A percentile compares a stretch with the other conserved stretches of the same genome.
phyloP scores from a whole-genome alignment of 37 sponge, comb jelly and placozoan species.

The Eunapius fragilis region DNA sequence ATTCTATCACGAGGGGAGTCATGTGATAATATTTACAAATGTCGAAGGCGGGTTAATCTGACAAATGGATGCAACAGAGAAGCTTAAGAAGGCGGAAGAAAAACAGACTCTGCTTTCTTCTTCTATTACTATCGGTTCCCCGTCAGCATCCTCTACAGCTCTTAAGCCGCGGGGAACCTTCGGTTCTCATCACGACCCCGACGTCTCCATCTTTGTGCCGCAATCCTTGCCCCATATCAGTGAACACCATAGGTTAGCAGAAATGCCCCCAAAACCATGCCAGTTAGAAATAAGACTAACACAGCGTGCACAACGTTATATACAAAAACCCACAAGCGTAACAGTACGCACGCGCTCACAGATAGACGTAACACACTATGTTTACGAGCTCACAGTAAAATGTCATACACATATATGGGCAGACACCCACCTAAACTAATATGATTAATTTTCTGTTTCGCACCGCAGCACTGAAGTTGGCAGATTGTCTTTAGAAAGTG shows the following conservation, averaged over 20 bases:
- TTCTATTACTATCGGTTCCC: slow-evolving; percentile 39
- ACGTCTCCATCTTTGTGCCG: neutral
- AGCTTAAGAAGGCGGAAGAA: neutral
- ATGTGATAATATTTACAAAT: slow-evolving; percentile 8
- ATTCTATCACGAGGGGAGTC: slow-evolving; percentile 2
- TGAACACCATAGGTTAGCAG: slow-evolving; percentile 3
- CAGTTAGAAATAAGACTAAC: neutral
- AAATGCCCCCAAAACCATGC: neutral
- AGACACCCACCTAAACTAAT: neutral
- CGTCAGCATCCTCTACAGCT: slow-evolving; percentile 52
- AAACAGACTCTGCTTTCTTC: slow-evolving; percentile 10
- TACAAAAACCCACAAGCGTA: neutral
- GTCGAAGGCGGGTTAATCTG: neutral
- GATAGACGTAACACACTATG: neutral
- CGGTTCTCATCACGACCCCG: neutral
- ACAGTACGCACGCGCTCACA: neutral
- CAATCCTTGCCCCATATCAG: neutral
- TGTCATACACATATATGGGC: neutral
- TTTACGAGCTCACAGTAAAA: no score
- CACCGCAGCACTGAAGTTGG: neutral
- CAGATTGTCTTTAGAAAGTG: slow-evolving; percentile 5
- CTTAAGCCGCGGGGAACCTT: slow-evolving; percentile 39
- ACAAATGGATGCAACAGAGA: neutral
- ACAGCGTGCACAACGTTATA: neutral
- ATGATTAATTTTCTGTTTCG: neutral